These are phyloP conservation scores for Tachina fera DNA, from an alignment of 2,888 invertebrate species.

Conservation along the genomic window DNA sequence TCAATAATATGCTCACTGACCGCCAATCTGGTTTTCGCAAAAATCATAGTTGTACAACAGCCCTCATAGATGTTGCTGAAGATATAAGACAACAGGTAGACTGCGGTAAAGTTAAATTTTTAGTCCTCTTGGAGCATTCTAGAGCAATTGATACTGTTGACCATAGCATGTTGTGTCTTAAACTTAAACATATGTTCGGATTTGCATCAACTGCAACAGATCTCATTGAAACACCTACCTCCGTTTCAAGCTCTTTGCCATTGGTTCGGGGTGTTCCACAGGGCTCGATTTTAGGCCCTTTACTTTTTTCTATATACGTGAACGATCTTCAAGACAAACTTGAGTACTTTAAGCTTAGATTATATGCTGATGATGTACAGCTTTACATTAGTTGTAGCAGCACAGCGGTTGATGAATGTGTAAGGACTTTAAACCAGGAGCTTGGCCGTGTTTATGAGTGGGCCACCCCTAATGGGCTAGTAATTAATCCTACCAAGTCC, in stretches of 20 bases:
- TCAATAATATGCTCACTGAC: no score
- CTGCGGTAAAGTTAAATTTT: no score
- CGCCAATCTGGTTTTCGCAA: no score
- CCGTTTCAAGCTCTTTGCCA: neutral
- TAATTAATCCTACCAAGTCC: no score
- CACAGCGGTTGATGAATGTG: neutral
- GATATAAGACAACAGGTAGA: no score
- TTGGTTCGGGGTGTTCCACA: neutral
- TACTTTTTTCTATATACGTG: no score
- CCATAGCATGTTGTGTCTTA: neutral
- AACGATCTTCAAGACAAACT: no score
- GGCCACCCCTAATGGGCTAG: neutral
- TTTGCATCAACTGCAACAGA: constrained; percentile 1
- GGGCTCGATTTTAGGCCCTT: no score
- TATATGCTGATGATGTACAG: neutral
- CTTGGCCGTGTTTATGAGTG: neutral
- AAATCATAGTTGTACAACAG: no score
- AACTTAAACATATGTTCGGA: constrained; percentile 2
- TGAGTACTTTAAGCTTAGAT: neutral
- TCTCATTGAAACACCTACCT: neutral
- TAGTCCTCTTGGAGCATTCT: neutral
- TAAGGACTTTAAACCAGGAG: neutral
- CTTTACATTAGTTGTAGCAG: no score
- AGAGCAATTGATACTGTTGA: constrained; percentile 1
- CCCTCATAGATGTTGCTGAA: no score